These are phyloP conservation scores for Eustalomyia histrio DNA, from an alignment of 2,888 invertebrate genomes.

Conservation along the genomic window DNA sequence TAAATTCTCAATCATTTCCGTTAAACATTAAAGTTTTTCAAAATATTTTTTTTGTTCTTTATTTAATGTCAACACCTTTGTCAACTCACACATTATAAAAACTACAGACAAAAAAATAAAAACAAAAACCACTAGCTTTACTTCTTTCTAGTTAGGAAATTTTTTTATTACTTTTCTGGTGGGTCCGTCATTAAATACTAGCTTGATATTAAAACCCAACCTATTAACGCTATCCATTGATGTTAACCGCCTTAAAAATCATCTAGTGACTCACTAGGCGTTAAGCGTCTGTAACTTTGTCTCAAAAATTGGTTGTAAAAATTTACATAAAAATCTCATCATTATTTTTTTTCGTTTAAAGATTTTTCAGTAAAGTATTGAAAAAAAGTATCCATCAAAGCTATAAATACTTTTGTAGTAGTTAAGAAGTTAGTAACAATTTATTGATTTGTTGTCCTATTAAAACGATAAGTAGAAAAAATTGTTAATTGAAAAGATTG, in stretches of 20 bases:
- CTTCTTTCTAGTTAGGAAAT: not conserved
- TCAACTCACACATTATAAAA: not conserved
- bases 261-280: conserved; percentile 2
- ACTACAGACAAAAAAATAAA: no score
- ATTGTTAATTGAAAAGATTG: no score
- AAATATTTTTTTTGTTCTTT: not conserved
- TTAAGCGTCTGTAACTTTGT: conserved; percentile 17
- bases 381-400: conserved; percentile 7
- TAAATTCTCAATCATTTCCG: not conserved
- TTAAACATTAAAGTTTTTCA: not conserved
- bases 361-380: not conserved
- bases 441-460: not conserved
- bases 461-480: no score
- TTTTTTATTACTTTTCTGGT: conserved; percentile 29
- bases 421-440: conserved; percentile 8
- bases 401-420: conserved; percentile 3
- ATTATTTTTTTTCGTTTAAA: not conserved
- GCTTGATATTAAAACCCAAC: not conserved
- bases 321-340: conserved; percentile 48
- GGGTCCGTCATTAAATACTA: conserved; percentile 16
- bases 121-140: not conserved
- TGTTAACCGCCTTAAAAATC: conserved; percentile 5
- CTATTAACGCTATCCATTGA: conserved; percentile 13
- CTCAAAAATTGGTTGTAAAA: conserved; percentile 12
- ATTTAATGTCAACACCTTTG: not conserved